phyloP scores from a whole-genome alignment of 2,888 invertebrate species.

The Andrena fulva region DNA sequence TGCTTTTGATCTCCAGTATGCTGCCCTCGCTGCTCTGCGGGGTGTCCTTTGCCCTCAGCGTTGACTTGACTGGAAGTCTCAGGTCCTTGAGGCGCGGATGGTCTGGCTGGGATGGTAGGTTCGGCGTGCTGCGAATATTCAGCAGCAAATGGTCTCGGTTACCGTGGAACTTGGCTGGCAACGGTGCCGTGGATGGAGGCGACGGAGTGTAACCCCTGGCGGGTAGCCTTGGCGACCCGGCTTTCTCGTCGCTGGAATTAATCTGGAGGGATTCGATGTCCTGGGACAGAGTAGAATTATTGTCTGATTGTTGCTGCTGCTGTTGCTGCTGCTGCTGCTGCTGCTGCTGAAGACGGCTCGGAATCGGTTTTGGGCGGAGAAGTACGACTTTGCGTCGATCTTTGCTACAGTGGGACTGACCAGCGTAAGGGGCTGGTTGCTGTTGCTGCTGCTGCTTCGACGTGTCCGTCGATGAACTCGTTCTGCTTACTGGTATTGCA shows the following conservation, averaged over 20 bases:
- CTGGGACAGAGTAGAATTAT: conserved; percentile 80
- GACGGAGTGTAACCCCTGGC: conserved; percentile 92
- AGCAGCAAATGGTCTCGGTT: conserved; percentile 87
- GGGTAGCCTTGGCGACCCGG: conserved; percentile 85
- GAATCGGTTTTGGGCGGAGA: conserved; percentile 87
- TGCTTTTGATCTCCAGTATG: conserved; percentile 88
- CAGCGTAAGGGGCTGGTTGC: conserved; percentile 68
- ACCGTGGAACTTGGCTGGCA: conserved; percentile 91
- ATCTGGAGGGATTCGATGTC: conserved; percentile 83
- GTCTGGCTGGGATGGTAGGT: conserved; percentile 88
- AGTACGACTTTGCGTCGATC: conserved; percentile 85
- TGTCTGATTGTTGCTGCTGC: conserved; percentile 74
- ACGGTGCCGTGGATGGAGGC: conserved; percentile 93
- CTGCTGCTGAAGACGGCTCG: conserved; percentile 85
- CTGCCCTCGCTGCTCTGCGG: conserved; percentile 88
- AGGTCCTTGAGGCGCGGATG: conserved; percentile 91
- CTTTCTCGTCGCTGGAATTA: conserved; percentile 82
- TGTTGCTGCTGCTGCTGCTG: conserved; percentile 74
- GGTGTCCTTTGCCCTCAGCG: conserved; percentile 88
- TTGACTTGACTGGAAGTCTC: conserved; percentile 90
- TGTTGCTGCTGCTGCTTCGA: conserved; percentile 72
- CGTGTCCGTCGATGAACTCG: conserved; percentile 79
- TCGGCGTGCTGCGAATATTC: conserved; percentile 93
- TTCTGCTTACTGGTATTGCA: conserved; percentile 73
- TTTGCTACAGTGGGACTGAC: conserved; percentile 70